phyloP scores from a whole-genome alignment of 2,113 vertebrate species.

The Hydrolagus affinis region DNA sequence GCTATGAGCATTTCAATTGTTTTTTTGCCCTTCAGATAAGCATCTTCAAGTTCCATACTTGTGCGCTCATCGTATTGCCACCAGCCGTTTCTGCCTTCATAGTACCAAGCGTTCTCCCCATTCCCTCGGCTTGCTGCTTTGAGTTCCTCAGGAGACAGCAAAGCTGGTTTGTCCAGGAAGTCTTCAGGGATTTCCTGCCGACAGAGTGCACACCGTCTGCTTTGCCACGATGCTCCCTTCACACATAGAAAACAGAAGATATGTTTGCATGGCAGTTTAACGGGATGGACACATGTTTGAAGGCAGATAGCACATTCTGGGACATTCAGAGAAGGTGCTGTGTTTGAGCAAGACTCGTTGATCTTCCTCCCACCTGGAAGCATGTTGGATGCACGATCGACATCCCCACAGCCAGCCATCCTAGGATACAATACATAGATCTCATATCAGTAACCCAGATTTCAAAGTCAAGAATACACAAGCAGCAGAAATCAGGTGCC shows the following conservation, averaged over 20 bases:
- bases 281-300: conserved; percentile 86
- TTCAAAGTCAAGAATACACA: neutral
- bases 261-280: conserved; percentile 87
- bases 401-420: conserved; percentile 82
- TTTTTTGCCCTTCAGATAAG: conserved; percentile 82
- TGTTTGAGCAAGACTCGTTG: conserved; percentile 62
- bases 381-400: conserved; percentile 70
- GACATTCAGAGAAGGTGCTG: conserved; percentile 63
- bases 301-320: conserved; percentile 92
- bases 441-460: neutral
- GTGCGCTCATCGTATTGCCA: conserved; percentile 97
- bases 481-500: too few species aligned
- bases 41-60: conserved; percentile 86
- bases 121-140: conserved; percentile 71
- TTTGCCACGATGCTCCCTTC: conserved; percentile 96
- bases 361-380: conserved; percentile 67
- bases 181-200: conserved; percentile 90
- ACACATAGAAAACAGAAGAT: conserved; percentile 94
- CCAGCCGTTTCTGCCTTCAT: conserved; percentile 93
- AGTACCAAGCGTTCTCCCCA: conserved; percentile 88
- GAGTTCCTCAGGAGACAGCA: conserved; percentile 84
- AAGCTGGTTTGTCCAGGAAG: conserved; percentile 85
- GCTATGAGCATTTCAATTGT: conserved; percentile 94
- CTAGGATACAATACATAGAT: conserved; percentile 44
- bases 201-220: conserved; percentile 89